Conservation (phyloP, 2,797 vertebrate species). For the Typhlichthys subterraneus region DNA sequence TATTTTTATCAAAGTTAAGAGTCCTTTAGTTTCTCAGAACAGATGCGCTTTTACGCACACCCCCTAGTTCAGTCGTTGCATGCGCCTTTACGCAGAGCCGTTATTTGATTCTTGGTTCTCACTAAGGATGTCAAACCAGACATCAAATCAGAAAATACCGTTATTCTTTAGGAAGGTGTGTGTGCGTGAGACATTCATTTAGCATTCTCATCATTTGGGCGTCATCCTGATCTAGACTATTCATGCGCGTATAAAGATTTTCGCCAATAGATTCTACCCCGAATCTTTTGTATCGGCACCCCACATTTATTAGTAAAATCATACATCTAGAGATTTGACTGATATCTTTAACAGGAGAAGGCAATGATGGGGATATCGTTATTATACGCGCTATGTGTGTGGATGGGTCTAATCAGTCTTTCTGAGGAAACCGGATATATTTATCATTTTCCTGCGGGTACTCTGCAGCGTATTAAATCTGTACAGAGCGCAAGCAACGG, state of each 20-base stretch:
- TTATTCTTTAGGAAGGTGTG: conserved; percentile 62
- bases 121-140: conserved; percentile 50
- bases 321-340: conserved; percentile 5
- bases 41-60: conserved; percentile 59
- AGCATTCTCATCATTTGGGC: conserved; percentile 28
- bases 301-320: conserved; percentile 34
- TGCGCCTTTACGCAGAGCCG: conserved; percentile 62
- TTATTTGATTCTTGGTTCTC: conserved; percentile 69
- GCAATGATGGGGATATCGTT: conserved; percentile 38
- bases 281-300: conserved; percentile 22
- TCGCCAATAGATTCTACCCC: conserved; percentile 17
- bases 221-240: conserved; percentile 23
- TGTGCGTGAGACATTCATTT: conserved; percentile 58
- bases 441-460: conserved; percentile 70
- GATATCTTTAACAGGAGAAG: conserved; percentile 8
- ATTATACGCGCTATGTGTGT: conserved; percentile 62
- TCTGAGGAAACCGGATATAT: conserved; percentile 68
- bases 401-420: conserved; percentile 48
- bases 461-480: conserved; percentile 67
- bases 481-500: conserved; percentile 61
- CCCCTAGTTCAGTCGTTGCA: conserved; percentile 23
- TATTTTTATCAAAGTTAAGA: too few species aligned
- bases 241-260: conserved; percentile 24
- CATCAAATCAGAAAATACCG: conserved; percentile 43
- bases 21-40: conserved; percentile 10